phyloP scores from a whole-genome alignment of 2,888 invertebrate species.

The Dioctria rufipes region DNA sequence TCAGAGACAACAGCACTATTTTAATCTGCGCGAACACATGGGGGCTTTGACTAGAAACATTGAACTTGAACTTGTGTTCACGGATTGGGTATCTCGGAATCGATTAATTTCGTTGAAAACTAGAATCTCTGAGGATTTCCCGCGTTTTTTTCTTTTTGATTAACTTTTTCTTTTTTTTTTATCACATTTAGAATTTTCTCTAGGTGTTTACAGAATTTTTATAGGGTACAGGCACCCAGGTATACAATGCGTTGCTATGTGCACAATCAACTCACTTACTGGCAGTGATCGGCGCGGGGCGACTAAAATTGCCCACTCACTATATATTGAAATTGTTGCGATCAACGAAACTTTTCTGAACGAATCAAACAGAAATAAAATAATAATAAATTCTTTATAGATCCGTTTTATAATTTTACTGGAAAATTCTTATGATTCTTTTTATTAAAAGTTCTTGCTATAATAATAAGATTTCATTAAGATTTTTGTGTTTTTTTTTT shows the following conservation, averaged over 20 bases:
- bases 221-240: not conserved
- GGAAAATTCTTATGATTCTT: constrained; percentile 21
- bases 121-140: not conserved
- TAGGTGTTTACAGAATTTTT: constrained; percentile 22
- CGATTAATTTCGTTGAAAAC: constrained; percentile 19
- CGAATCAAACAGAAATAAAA: not conserved
- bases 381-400: no score
- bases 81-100: constrained; percentile 9
- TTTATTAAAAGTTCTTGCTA: not conserved
- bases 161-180: not conserved
- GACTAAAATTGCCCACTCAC: constrained; percentile 1
- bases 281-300: not conserved
- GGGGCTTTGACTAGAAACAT: constrained; percentile 37
- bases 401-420: not conserved
- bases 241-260: constrained; percentile 22
- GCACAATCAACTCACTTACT: constrained; percentile 20
- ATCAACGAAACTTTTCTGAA: constrained; percentile 10
- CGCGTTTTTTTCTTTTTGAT: constrained; percentile 1
- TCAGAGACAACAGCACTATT: constrained; percentile 40
- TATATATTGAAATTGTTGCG: not conserved
- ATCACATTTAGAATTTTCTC: constrained; percentile 20
- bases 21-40: constrained; percentile 37
- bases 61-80: constrained; percentile 41
- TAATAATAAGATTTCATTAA: not conserved
- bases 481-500: not conserved